Evolutionary conservation across 2,113 vertebrate species (phyloP).

Genomic region (Galeopterus variegatus): DNA sequence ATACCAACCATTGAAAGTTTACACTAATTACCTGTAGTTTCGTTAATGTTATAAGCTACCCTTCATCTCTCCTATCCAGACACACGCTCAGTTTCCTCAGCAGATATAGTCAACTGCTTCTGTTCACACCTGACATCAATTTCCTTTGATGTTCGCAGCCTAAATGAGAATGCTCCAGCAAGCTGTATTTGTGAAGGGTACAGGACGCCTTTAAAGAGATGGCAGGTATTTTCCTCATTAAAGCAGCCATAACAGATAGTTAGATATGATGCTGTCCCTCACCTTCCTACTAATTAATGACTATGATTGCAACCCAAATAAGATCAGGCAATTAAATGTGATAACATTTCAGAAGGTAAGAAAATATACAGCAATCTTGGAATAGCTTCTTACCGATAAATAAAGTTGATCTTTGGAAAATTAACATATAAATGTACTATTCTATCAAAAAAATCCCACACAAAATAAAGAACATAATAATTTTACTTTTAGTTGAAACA

Average conservation of each 20-base stretch:
- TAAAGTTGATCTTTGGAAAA: slow-evolving; percentile 92
- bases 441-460: slow-evolving; percentile 87
- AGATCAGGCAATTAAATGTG: slow-evolving; percentile 96
- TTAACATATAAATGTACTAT: slow-evolving; percentile 92
- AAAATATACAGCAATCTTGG: slow-evolving; percentile 90
- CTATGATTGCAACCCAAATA: slow-evolving; percentile 95
- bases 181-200: slow-evolving; percentile 93
- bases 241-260: slow-evolving; percentile 93
- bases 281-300: slow-evolving; percentile 96
- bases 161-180: slow-evolving; percentile 93
- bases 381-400: slow-evolving; percentile 90
- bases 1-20: slow-evolving; percentile 90
- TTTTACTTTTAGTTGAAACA: slow-evolving; percentile 91
- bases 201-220: slow-evolving; percentile 92
- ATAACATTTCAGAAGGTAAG: slow-evolving; percentile 94
- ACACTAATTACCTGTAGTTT: slow-evolving; percentile 93
- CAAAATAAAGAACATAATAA: slow-evolving; percentile 87
- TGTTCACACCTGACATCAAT: slow-evolving; percentile 95
- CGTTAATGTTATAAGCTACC: slow-evolving; percentile 92
- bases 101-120: slow-evolving; percentile 93
- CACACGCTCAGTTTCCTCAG: slow-evolving; percentile 90
- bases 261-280: slow-evolving; percentile 95
- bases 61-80: slow-evolving; percentile 90
- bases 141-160: slow-evolving; percentile 95
- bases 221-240: slow-evolving; percentile 95